Evolutionary conservation across 2,113 vertebrate species (phyloP).

Genomic region (Strigops habroptila): DNA sequence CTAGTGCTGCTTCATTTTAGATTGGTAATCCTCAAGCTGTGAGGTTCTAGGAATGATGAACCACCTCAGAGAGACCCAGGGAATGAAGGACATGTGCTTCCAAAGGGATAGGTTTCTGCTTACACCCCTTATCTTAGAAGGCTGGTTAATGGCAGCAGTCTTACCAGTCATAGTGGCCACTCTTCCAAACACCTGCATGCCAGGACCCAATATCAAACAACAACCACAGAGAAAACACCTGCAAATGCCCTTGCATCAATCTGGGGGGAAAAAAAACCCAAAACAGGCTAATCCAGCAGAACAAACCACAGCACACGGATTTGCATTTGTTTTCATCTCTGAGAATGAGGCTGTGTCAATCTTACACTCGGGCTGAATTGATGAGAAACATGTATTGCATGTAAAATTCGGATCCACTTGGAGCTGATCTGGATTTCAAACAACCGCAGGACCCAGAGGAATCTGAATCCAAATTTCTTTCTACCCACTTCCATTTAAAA

Average conservation of each 20-base stretch:
- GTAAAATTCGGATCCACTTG: not conserved
- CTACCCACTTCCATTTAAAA: not conserved
- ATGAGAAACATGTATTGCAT: not conserved
- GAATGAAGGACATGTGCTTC: not conserved
- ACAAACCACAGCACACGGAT: not conserved
- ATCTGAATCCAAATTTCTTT: not conserved
- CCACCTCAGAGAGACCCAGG: not conserved
- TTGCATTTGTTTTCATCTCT: slow-evolving; percentile 18
- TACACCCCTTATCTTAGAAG: not conserved
- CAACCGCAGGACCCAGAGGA: not conserved
- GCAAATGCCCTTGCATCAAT: not conserved
- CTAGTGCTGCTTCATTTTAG: not conserved
- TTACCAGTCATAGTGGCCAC: not conserved
- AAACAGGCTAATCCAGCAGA: not conserved
- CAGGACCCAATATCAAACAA: not conserved
- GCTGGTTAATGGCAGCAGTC: not conserved
- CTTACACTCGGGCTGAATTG: not conserved
- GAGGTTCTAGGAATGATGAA: not conserved
- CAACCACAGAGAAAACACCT: not conserved
- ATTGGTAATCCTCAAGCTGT: not conserved
- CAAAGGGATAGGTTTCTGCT: not conserved
- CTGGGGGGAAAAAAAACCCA: not conserved
- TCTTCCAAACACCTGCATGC: not conserved
- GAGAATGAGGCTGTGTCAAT: not conserved
- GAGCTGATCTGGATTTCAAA: not conserved